phyloP scores from a whole-genome alignment of 1,140 invertebrate genomes.

The Carcinoscorpius rotundicauda region DNA sequence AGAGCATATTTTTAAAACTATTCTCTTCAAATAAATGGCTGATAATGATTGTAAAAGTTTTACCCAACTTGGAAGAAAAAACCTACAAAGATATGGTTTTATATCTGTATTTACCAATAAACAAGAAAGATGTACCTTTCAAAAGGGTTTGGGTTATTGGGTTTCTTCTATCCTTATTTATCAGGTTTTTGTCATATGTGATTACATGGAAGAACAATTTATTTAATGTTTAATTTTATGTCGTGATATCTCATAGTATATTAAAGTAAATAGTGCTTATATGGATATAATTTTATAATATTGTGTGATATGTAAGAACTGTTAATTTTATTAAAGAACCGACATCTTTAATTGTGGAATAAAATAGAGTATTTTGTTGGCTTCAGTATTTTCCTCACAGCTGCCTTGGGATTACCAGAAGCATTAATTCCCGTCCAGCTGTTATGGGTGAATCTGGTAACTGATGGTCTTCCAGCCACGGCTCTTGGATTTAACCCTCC shows the following conservation, averaged over 20 bases:
- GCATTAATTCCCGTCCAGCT: constrained; percentile 98
- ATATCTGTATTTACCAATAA: too few species aligned
- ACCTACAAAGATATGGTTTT: too few species aligned
- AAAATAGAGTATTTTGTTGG: too few species aligned
- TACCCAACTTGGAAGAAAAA: too few species aligned
- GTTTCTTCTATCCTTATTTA: neutral
- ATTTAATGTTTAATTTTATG: neutral
- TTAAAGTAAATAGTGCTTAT: neutral
- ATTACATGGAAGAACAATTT: neutral
- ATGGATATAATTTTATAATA: neutral
- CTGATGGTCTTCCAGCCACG: constrained; percentile 98
- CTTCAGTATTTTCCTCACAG: constrained; percentile 94
- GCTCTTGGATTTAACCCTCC: constrained; percentile 99
- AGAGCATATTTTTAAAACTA: too few species aligned
- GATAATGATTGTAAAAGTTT: too few species aligned
- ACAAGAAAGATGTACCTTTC: too few species aligned
- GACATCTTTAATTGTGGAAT: neutral
- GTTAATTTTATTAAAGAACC: too few species aligned
- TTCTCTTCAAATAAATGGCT: too few species aligned
- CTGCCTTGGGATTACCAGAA: constrained; percentile 97
- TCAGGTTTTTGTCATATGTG: neutral
- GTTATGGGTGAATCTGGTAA: constrained; percentile 99
- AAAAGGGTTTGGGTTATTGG: too few species aligned
- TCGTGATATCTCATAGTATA: neutral
- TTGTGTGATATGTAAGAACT: neutral